Conservation (phyloP, 2,797 vertebrate genomes). For the Ispidina picta region DNA sequence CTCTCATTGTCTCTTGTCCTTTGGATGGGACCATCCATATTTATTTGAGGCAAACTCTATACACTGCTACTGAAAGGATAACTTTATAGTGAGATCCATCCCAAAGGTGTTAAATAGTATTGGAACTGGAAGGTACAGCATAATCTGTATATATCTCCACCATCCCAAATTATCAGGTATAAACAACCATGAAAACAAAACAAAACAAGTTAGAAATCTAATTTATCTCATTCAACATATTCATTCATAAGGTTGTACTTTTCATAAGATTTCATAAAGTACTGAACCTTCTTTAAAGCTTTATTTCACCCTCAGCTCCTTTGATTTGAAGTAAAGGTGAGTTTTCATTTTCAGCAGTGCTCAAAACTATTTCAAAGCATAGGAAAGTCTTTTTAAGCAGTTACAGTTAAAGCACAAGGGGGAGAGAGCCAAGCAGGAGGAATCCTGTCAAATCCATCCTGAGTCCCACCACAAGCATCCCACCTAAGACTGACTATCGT, state of each 20-base stretch:
- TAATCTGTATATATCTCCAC: neutral
- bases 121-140: neutral
- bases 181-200: neutral
- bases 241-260: neutral
- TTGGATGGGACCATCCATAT: neutral
- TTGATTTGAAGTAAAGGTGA: neutral
- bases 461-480: neutral
- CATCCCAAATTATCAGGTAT: neutral
- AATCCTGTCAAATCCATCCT: neutral
- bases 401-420: neutral
- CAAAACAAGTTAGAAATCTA: neutral
- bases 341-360: neutral
- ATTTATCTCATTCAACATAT: rapidly evolving
- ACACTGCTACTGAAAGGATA: neutral
- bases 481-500: neutral
- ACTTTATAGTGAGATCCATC: neutral
- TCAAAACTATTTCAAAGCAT: neutral
- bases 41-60: neutral
- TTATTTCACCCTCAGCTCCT: neutral
- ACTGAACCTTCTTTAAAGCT: neutral
- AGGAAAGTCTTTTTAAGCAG: neutral
- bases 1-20: too few relatives aligned
- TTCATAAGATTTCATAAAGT: neutral
- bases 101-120: neutral
- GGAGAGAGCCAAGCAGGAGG: neutral